Percentiles rank a stretch among this genome's conserved stretches.
Conservation (phyloP, 2,113 vertebrate genomes). For the Acanthisitta chloris region DNA sequence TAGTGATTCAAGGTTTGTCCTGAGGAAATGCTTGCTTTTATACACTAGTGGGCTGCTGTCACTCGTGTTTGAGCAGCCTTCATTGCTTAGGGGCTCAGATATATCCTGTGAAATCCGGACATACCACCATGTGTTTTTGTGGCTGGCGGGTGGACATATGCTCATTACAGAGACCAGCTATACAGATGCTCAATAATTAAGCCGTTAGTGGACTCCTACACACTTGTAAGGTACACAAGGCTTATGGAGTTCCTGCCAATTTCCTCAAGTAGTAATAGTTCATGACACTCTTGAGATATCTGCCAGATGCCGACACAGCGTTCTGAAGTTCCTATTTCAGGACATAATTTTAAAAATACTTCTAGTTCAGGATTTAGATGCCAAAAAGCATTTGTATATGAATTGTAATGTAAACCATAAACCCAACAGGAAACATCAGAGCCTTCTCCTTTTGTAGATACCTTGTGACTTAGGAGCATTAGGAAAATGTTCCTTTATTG, state of each 20-base stretch:
- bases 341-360: conserved; percentile 63
- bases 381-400: conserved; percentile 48
- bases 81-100: background rate
- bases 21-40: background rate
- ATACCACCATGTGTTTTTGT: background rate
- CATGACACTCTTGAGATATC: conserved; percentile 57
- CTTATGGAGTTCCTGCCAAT: conserved; percentile 39
- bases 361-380: conserved; percentile 55
- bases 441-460: conserved; percentile 23
- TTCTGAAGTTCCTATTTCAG: conserved; percentile 66
- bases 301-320: conserved; percentile 52
- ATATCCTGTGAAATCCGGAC: background rate
- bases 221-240: conserved; percentile 22
- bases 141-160: background rate
- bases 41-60: background rate
- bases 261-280: conserved; percentile 57
- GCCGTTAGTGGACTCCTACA: conserved; percentile 8
- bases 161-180: background rate
- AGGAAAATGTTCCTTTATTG: conserved; percentile 28
- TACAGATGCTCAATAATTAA: conserved; percentile 24
- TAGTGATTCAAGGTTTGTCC: background rate
- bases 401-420: conserved; percentile 48
- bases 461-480: background rate
- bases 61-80: background rate
- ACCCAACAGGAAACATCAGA: conserved; percentile 49